Evolutionary conservation across 53 echinoderm and acorn worm genomes (phyloP).

Genomic region (Astropecten irregularis): DNA sequence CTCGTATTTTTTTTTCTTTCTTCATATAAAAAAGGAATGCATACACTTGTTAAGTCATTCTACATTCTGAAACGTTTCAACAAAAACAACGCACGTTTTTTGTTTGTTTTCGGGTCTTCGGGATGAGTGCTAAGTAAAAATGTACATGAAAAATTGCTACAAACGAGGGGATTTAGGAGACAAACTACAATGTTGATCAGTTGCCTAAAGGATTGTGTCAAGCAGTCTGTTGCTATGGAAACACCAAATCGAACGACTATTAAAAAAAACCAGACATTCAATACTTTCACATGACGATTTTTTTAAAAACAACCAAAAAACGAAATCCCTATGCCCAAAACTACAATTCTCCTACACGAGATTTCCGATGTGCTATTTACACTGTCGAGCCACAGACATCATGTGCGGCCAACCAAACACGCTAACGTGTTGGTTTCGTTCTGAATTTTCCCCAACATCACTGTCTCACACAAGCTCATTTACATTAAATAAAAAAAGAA

Average conservation of each 20-base stretch:
- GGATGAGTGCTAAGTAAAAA: background rate
- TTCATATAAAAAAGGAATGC: slow-evolving; percentile 59
- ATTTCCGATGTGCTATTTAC: slow-evolving; percentile 33
- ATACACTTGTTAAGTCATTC: background rate
- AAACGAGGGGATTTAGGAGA: background rate
- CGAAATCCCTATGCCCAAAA: too few species aligned
- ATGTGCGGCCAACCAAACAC: background rate
- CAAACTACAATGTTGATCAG: background rate
- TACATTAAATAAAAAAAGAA: slow-evolving; percentile 55
- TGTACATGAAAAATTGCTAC: slow-evolving; percentile 20
- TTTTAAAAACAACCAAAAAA: too few species aligned
- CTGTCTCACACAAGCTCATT: slow-evolving; percentile 22
- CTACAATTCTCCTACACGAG: background rate
- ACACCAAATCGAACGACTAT: too few species aligned
- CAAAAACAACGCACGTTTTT: too few species aligned
- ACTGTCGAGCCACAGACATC: background rate
- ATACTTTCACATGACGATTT: too few species aligned
- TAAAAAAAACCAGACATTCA: too few species aligned
- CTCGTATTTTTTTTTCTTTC: background rate
- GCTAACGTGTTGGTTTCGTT: background rate
- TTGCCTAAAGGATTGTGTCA: too few species aligned
- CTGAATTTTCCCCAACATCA: background rate
- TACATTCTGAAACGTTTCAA: background rate
- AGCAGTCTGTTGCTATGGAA: too few species aligned
- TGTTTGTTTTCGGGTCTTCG: background rate